Evolutionary conservation across 2,113 vertebrate species (phyloP).

Genomic region (Cettia cetti): DNA sequence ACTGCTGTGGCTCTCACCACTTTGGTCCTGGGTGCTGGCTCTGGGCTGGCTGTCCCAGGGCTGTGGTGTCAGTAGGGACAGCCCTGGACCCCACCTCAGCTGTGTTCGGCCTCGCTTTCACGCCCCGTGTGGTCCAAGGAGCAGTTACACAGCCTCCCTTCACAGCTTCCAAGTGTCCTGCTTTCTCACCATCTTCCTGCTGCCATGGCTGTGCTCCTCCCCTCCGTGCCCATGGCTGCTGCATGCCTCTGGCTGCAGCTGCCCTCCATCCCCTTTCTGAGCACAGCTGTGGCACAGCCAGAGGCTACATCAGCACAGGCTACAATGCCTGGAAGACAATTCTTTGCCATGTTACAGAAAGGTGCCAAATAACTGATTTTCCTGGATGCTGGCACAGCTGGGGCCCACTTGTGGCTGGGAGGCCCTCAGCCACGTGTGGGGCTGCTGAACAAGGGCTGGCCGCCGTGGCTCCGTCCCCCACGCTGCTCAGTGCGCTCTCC

Average conservation of each 20-base stretch:
- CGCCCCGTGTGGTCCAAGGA: fast-evolving
- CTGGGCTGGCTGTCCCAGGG: not conserved
- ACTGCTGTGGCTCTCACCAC: not conserved
- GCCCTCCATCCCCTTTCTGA: fast-evolving
- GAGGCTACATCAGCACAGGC: not conserved
- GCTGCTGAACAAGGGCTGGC: not conserved
- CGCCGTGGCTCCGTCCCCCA: fast-evolving
- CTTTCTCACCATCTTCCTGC: not conserved
- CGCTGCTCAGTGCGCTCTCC: not conserved
- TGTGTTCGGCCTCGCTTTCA: fast-evolving
- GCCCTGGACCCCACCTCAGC: not conserved
- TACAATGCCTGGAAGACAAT: not conserved
- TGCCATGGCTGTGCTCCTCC: fast-evolving
- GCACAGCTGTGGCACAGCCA: fast-evolving
- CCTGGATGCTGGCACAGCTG: not conserved
- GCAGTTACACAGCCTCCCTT: not conserved
- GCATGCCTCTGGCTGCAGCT: fast-evolving
- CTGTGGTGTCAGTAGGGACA: not conserved
- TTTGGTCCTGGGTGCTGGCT: not conserved
- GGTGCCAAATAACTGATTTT: not conserved
- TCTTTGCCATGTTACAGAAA: not conserved
- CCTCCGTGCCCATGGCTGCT: fast-evolving
- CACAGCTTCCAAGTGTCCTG: fast-evolving
- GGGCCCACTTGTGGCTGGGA: not conserved
- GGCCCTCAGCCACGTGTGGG: fast-evolving